Base-by-base conservation (phyloP, 1,140 invertebrate genomes). In the Drosophila lacertosa region DNA sequence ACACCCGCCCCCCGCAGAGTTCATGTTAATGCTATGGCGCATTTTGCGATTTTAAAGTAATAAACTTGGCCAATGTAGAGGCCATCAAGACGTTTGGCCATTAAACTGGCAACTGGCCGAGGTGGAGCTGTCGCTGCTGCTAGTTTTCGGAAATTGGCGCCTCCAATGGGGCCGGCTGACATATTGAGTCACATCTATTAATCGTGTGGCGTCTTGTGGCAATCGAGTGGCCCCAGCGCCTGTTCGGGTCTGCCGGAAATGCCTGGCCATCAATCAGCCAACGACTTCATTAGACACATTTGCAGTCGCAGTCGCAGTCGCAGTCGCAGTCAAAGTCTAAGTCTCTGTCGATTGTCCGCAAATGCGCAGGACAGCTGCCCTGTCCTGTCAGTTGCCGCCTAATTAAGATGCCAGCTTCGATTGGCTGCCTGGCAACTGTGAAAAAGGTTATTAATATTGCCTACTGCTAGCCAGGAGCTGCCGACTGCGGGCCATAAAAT, bases 41-140 rank as follows among this genome's bases (percentile, higher is more conserved):
- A 81, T 84, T 86, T 67, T 57, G 62, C 69, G 74, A 86, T 88
- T 86, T 88, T 88, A 88, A 81, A 86, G 82, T 74, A 77, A 84
- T 84, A 86, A 84, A 84, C 68, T 71, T 48, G 81, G 73, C 71
- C 76, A 77, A 75, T 68, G 76, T 68, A 53, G 72, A 50, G 68
- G 40, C 79, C 72, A 76, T 66, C 71, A 75, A 70, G 44, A n/a
- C 20, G 24, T 16, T 16, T 16, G 22, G 65, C 57, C 68, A 86
- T 86, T 86, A 77, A 74, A 81, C 45, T 51, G 63, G 40, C 69
- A 62, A 40, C 47, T 20, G 50, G 35, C 16, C 26, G 13, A 24
- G 11, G 9, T 29, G 26, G 39, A 16, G 15, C 33, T 51, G 63
- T 54, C 24, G 13, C 18, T 13, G 5, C 47, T 64, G 63, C 60